phyloP scores from a whole-genome alignment of 2,113 vertebrate genomes.

The Formicarius rufipectus region DNA sequence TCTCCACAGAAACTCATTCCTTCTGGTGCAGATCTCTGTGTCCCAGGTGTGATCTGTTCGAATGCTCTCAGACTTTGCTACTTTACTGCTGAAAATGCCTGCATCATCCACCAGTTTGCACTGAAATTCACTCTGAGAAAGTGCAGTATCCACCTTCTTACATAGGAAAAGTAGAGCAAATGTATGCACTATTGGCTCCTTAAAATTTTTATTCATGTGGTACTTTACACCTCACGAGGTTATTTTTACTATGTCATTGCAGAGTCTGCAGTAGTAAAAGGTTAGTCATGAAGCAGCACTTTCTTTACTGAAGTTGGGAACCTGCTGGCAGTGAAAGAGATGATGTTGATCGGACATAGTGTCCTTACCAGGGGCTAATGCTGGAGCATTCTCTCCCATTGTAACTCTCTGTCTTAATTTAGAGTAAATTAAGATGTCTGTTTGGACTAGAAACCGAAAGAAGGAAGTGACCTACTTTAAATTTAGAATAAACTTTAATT shows the following conservation, averaged over 20 bases:
- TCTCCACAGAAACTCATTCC: not conserved
- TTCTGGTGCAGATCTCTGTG: not conserved
- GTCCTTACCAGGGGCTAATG: not conserved
- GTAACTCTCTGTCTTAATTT: too few species aligned
- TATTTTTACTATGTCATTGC: not conserved
- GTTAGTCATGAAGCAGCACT: not conserved
- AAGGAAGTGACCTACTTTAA: too few species aligned
- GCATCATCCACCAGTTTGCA: not conserved
- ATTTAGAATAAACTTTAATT: too few species aligned
- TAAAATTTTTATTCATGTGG: not conserved
- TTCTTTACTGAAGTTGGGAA: not conserved
- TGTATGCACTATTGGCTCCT: not conserved
- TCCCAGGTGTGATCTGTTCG: not conserved
- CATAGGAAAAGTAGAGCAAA: not conserved
- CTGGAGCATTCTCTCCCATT: not conserved
- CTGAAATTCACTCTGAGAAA: not conserved
- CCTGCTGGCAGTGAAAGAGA: not conserved
- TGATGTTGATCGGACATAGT: not conserved
- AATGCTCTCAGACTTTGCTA: not conserved
- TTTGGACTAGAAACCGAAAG: too few species aligned
- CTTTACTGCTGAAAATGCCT: not conserved
- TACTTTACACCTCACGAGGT: not conserved
- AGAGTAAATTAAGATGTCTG: too few species aligned
- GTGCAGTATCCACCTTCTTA: not conserved
- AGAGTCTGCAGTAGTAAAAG: not conserved